Percentiles rank a stretch among this genome's conserved stretches.
Evolutionary conservation across 2,888 invertebrate genomes (phyloP).

Genomic region (Venusia cambrica): DNA sequence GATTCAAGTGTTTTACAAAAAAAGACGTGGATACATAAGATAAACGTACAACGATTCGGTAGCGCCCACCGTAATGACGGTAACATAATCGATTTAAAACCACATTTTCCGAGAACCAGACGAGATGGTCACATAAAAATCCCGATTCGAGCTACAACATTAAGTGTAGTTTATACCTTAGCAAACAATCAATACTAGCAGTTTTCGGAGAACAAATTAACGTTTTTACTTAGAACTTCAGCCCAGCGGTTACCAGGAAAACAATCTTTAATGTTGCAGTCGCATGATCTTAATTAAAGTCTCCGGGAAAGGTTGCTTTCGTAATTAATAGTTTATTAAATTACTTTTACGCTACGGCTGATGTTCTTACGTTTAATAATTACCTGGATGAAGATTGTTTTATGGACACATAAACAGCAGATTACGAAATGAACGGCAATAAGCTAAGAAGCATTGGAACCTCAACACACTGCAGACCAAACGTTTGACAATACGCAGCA

Average conservation of each 20-base stretch:
- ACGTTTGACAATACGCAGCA: conserved; percentile 9
- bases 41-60: conserved; percentile 32
- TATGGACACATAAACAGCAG: too few species aligned
- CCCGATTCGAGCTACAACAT: conserved; percentile 34
- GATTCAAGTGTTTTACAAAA: background rate
- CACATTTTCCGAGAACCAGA: conserved; percentile 49
- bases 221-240: conserved; percentile 47
- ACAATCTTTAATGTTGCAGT: conserved; percentile 36
- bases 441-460: too few species aligned
- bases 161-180: conserved; percentile 32
- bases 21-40: conserved; percentile 5
- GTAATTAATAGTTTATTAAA: conserved; percentile 12
- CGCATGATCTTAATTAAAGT: conserved; percentile 36
- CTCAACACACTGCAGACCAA: conserved; percentile 18
- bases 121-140: conserved; percentile 44
- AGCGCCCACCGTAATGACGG: conserved; percentile 38
- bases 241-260: conserved; percentile 43
- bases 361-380: background rate
- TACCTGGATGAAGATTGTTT: too few species aligned
- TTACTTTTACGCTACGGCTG: conserved; percentile 5
- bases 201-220: conserved; percentile 52
- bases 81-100: conserved; percentile 45
- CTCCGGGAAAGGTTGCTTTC: conserved; percentile 28
- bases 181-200: conserved; percentile 45
- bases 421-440: too few species aligned